Evolutionary conservation across 2,113 vertebrate genomes (phyloP).

Genomic region (Fregetta grallaria): DNA sequence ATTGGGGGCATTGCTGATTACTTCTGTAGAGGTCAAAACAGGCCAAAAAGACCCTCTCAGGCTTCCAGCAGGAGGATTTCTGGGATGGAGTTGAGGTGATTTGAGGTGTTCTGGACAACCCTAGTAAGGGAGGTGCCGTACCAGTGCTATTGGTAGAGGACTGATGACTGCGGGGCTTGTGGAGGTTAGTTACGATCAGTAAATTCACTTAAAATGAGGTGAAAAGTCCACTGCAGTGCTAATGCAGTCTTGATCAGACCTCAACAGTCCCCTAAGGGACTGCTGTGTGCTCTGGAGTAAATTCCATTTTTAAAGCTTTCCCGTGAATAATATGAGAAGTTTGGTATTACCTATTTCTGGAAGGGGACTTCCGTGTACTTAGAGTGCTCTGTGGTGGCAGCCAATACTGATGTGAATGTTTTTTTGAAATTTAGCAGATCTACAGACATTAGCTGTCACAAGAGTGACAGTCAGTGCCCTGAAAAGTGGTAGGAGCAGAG

Average conservation of each 20-base stretch:
- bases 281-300: neutral
- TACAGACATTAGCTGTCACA: neutral
- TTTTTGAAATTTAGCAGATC: neutral
- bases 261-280: neutral
- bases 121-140: neutral
- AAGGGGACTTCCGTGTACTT: neutral
- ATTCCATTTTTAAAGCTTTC: neutral
- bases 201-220: neutral
- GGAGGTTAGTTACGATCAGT: neutral
- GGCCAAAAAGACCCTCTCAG: neutral
- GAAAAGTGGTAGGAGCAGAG: neutral
- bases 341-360: neutral
- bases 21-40: neutral
- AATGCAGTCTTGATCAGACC: neutral
- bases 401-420: neutral
- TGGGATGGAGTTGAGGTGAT: neutral
- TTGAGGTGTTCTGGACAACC: neutral
- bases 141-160: neutral
- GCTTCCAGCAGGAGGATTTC: neutral
- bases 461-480: neutral
- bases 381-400: neutral
- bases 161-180: neutral
- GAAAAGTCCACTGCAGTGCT: neutral
- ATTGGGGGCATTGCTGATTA: accelerated
- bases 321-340: neutral